These are phyloP conservation scores for Pongo pygmaeus DNA, from an alignment of 2,113 vertebrate species.

Conservation along the genomic window DNA sequence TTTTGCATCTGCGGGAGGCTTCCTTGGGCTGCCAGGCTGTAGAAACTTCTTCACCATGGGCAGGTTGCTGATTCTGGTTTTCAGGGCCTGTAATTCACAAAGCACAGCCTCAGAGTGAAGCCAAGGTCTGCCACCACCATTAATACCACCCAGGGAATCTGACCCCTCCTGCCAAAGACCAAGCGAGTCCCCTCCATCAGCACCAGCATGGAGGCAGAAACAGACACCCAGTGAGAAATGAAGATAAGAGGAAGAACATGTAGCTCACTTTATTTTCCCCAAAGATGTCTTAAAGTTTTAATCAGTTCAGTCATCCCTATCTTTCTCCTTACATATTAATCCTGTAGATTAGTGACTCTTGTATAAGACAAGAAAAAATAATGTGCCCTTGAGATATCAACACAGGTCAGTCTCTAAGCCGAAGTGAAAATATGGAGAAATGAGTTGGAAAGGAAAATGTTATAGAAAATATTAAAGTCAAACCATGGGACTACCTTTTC, in stretches of 20 bases:
- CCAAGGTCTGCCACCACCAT: accelerated
- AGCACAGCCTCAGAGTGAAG: neutral
- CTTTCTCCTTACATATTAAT: neutral
- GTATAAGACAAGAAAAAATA: neutral
- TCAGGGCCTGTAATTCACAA: conserved; percentile 54
- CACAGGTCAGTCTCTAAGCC: neutral
- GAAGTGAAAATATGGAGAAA: neutral
- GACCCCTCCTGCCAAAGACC: neutral
- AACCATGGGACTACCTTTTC: neutral
- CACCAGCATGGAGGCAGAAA: neutral
- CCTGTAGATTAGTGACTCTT: neutral
- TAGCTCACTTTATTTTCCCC: neutral
- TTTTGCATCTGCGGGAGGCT: neutral
- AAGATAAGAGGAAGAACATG: neutral
- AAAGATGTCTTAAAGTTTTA: neutral
- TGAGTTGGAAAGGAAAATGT: neutral
- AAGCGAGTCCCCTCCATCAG: neutral
- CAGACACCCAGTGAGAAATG: neutral
- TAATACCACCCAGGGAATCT: neutral
- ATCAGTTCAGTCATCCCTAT: too few species aligned
- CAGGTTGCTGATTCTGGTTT: conserved; percentile 66
- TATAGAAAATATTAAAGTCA: neutral
- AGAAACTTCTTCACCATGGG: conserved; percentile 67
- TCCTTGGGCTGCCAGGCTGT: conserved; percentile 69
- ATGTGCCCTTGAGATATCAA: neutral